Conservation (phyloP, 2,797 vertebrate species). For the Brotula barbata region DNA sequence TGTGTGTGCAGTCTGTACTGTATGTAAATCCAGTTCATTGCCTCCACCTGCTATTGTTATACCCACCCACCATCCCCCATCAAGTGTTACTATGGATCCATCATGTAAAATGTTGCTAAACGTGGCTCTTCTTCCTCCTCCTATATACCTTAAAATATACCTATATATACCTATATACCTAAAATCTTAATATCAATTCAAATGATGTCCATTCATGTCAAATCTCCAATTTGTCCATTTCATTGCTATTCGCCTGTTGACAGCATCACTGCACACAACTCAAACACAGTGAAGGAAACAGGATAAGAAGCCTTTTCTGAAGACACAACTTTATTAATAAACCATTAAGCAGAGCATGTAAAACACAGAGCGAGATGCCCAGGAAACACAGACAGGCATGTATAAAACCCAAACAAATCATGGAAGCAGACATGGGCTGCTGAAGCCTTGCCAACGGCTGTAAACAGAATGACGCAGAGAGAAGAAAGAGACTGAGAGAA, state of each 20-base stretch:
- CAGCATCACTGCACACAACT: not conserved
- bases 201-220: no score
- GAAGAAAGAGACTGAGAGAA: constrained; percentile 6
- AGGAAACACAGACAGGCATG: constrained; percentile 44
- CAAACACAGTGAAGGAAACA: not conserved
- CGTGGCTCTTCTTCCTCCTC: no score
- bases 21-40: constrained; percentile 19
- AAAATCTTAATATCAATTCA: no score
- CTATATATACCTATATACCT: no score
- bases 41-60: constrained; percentile 11
- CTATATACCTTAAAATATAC: no score
- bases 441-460: constrained; percentile 44
- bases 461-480: constrained; percentile 49
- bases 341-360: constrained; percentile 70
- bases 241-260: no score
- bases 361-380: constrained; percentile 43
- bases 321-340: constrained; percentile 78
- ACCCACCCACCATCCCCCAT: not conserved
- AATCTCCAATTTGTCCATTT: no score
- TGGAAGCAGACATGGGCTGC: constrained; percentile 28
- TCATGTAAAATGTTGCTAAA: no score
- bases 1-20: constrained; percentile 2
- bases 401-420: constrained; percentile 56
- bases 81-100: constrained; percentile 25
- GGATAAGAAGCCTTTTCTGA: constrained; percentile 17